Evolutionary conservation across 2,888 invertebrate genomes (phyloP).

Genomic region (Sthenelais limicola): DNA sequence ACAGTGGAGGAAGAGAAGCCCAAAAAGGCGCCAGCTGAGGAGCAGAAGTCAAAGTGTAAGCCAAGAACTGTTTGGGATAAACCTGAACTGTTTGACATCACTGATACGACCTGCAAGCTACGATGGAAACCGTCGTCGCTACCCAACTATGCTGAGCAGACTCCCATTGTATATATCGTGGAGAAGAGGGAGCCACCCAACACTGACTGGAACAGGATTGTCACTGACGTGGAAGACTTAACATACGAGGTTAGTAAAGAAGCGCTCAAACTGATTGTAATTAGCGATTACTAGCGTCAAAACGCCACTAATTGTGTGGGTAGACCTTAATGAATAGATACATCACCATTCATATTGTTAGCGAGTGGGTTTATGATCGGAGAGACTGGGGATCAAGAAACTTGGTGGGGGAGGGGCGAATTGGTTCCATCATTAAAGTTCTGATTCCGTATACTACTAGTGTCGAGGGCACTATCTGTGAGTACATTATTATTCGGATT

Average conservation of each 20-base stretch:
- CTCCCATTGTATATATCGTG: conserved; percentile 89
- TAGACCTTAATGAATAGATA: too few relatives aligned
- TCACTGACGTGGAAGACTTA: conserved; percentile 54
- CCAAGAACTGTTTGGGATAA: conserved; percentile 77
- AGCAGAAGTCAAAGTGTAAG: conserved; percentile 51
- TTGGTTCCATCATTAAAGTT: too few relatives aligned
- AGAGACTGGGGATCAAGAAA: too few relatives aligned
- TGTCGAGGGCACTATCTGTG: too few relatives aligned
- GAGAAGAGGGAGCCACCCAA: conserved; percentile 81
- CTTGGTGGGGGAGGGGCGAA: too few relatives aligned
- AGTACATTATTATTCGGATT: too few relatives aligned
- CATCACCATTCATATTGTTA: too few relatives aligned
- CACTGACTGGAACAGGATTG: conserved; percentile 64
- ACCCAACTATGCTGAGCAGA: conserved; percentile 81
- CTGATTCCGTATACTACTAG: too few relatives aligned
- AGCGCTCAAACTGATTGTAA: too few relatives aligned
- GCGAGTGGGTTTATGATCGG: too few relatives aligned
- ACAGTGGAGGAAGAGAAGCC: conserved; percentile 42
- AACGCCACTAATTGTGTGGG: too few relatives aligned
- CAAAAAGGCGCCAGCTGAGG: conserved; percentile 41
- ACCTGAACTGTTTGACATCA: conserved; percentile 94
- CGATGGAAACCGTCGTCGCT: conserved; percentile 96
- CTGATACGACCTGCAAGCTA: conserved; percentile 88
- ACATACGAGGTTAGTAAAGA: conserved; percentile 40
- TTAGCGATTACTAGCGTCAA: too few relatives aligned